Percentiles rank a stretch among this genome's conserved stretches.
phyloP scores from a whole-genome alignment of 2,888 invertebrate species.

The Diaperis boleti region DNA sequence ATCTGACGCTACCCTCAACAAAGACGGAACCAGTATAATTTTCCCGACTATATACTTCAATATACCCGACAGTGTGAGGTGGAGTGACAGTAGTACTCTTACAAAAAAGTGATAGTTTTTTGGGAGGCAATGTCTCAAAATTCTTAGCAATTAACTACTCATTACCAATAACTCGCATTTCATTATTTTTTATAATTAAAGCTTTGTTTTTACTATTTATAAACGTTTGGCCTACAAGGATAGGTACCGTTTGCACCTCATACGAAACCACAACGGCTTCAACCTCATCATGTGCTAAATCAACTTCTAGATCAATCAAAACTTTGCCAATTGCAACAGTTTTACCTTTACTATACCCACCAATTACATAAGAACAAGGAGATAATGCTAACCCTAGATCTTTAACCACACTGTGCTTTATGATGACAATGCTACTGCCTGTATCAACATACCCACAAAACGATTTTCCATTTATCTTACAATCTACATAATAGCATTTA shows the following conservation, averaged over 20 bases:
- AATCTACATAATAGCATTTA: conserved; percentile 2
- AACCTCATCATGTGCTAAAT: no score
- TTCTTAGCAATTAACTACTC: neutral
- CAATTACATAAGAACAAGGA: no score
- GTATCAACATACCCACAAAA: conserved; percentile 3
- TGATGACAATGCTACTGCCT: conserved; percentile 34
- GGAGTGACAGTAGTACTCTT: neutral
- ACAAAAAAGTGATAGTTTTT: neutral
- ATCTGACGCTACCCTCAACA: neutral
- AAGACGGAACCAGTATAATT: neutral
- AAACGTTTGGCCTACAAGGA: conserved; percentile 40
- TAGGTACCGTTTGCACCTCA: conserved; percentile 31
- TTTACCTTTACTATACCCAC: no score
- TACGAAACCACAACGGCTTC: conserved; percentile 15
- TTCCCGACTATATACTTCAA: neutral
- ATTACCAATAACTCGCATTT: conserved; percentile 15
- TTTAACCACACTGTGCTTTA: conserved; percentile 24
- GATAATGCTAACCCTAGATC: neutral
- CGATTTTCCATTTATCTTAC: neutral
- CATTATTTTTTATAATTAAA: conserved; percentile 9
- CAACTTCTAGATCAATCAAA: no score
- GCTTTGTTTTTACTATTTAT: conserved; percentile 26
- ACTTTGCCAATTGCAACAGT: no score
- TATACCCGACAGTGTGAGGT: neutral
- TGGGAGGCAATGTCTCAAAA: conserved; percentile 1